A percentile compares a stretch with the other conserved stretches of the same genome.
Evolutionary conservation across 1,140 invertebrate genomes (phyloP).

Genomic region (Drosophila orena): DNA sequence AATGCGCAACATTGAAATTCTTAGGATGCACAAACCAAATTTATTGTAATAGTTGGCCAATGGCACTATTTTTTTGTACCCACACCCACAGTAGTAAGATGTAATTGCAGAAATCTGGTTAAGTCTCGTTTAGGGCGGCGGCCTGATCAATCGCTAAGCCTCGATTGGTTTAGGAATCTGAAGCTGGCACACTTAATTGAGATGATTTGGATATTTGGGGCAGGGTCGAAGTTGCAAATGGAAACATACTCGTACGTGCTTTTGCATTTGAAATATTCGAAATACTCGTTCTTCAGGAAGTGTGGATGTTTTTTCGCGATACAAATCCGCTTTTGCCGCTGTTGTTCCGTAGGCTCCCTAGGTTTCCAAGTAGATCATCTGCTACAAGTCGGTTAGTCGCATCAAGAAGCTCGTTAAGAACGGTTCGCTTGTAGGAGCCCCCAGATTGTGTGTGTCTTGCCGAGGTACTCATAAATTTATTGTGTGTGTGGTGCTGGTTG

Average conservation of each 20-base stretch:
- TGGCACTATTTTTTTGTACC: conserved; percentile 1
- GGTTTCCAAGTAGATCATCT: conserved; percentile 60
- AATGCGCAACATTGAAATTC: neutral
- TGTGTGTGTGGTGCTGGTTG: conserved; percentile 29
- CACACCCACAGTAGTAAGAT: neutral
- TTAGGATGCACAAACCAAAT: conserved; percentile 10
- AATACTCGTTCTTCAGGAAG: neutral
- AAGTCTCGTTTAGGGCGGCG: conserved; percentile 9
- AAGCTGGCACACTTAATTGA: conserved; percentile 58
- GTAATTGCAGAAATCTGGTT: neutral
- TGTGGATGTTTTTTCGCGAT: neutral
- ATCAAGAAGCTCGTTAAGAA: conserved; percentile 25
- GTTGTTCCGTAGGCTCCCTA: conserved; percentile 8
- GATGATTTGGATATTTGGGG: conserved; percentile 58
- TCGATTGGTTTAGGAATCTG: conserved; percentile 16
- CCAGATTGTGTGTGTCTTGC: conserved; percentile 4
- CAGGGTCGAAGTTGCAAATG: conserved; percentile 31
- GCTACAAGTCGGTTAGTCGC: conserved; percentile 56
- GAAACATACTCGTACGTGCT: no score
- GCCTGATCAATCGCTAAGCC: conserved; percentile 19
- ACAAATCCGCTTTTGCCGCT: neutral
- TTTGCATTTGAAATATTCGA: neutral
- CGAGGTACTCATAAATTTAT: neutral
- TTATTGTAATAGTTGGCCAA: conserved; percentile 3
- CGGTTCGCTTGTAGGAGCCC: conserved; percentile 26